Evolutionary conservation across 2,797 vertebrate species (phyloP).

Genomic region (Anguilla anguilla): DNA sequence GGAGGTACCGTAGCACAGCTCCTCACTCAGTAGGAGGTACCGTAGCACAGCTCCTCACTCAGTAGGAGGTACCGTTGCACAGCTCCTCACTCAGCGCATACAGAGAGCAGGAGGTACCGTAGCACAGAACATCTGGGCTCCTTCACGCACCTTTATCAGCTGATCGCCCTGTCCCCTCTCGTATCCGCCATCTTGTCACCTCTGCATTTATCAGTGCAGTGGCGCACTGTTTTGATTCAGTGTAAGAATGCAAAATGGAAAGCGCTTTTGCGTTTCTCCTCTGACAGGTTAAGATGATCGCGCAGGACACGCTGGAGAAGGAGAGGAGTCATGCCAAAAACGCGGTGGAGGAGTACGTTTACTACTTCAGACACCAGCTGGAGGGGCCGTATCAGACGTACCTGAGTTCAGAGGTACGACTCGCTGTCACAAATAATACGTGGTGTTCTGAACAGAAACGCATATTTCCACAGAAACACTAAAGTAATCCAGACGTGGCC

Average conservation of each 20-base stretch:
- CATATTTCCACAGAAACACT: neutral
- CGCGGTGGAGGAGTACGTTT: constrained; percentile 80
- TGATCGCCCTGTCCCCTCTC: neutral
- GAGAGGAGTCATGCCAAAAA: constrained; percentile 82
- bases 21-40: too few relatives aligned
- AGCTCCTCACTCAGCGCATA: too few relatives aligned
- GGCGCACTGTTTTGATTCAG: neutral
- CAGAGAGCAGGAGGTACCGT: too few relatives aligned
- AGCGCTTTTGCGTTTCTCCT: neutral
- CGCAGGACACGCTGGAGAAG: constrained; percentile 81
- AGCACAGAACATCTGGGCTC: neutral
- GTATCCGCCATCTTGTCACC: neutral
- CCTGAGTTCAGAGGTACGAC: constrained; percentile 69
- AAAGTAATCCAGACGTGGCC: neutral
- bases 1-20: too few relatives aligned
- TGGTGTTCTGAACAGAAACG: neutral
- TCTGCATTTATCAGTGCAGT: neutral
- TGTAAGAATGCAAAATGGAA: neutral
- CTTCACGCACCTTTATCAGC: neutral
- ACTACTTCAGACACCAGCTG: constrained; percentile 78
- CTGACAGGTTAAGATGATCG: constrained; percentile 78
- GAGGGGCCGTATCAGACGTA: constrained; percentile 76
- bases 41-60: too few relatives aligned
- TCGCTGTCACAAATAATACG: neutral
- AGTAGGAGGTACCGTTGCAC: too few relatives aligned